Conservation (phyloP, 2,797 vertebrate genomes). For the Sylvilagus floridanus region DNA sequence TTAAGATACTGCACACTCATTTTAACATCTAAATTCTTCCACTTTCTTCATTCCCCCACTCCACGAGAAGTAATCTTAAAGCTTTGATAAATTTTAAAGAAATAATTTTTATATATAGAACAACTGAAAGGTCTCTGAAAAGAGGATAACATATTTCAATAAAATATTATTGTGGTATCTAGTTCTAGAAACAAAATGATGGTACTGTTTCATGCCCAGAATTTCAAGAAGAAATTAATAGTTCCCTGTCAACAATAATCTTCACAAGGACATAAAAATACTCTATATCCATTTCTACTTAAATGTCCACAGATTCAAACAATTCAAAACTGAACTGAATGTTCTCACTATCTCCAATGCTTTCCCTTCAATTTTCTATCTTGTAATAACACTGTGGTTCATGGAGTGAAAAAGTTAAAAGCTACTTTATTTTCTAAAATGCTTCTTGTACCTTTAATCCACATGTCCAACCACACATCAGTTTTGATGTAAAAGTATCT, state of each 20-base stretch:
- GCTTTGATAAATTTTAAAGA: slow-evolving; percentile 25
- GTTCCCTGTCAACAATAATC: background rate
- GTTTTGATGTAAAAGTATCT: background rate
- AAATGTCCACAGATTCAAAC: slow-evolving; percentile 49
- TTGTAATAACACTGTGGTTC: background rate
- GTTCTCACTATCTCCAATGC: background rate
- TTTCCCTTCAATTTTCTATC: background rate
- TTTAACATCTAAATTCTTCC: slow-evolving; percentile 32
- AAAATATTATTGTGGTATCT: background rate
- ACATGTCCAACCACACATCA: background rate
- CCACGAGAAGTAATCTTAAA: slow-evolving; percentile 16
- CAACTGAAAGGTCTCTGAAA: slow-evolving; percentile 35
- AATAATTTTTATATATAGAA: slow-evolving; percentile 29
- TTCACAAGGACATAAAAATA: background rate
- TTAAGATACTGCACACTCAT: background rate
- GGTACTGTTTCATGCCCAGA: background rate
- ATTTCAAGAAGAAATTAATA: slow-evolving; percentile 51
- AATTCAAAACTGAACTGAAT: slow-evolving; percentile 29
- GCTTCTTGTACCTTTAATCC: background rate
- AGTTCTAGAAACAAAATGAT: background rate
- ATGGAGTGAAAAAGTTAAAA: slow-evolving; percentile 7
- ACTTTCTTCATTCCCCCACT: slow-evolving; percentile 25
- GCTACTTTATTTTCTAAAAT: background rate
- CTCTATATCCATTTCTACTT: slow-evolving; percentile 15
- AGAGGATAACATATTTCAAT: background rate